Base-by-base conservation (phyloP, 2,113 vertebrate species). In the Hemicordylus capensis region DNA sequence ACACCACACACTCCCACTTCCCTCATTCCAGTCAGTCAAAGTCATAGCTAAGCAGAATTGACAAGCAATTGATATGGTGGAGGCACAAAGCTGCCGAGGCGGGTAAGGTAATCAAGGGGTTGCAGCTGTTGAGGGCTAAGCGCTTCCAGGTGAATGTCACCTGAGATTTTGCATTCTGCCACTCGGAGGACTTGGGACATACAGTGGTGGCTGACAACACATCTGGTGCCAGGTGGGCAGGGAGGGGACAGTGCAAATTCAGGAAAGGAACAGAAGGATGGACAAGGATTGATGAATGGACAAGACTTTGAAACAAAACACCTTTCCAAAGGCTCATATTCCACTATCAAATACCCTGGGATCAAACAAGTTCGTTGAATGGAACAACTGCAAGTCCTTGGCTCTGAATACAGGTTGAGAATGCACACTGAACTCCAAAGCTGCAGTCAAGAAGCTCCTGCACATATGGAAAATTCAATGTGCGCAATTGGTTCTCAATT, bases 71-170 rank as follows among this genome's bases (percentile, higher is more conserved):
- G 96, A 97, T 96, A 96, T 4, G 81, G 94, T 42, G 76, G 93
- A 75, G 2, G 90, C 92, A 44, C 77, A 12, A 95, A 95, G 95
- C 92, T 81, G 66, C 94, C 86, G 90, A 96, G 96, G 95, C 94
- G 6, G 93, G 95, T 89, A 85, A 96, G 95, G 94, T 90, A 97
- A 97, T 97, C 96, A 96, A 95, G 95, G 94, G 95, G 93, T 94
- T 96, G 95, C 98, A 98, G 97, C 97, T 98, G 97, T 95, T 95
- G 92, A 90, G 94, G 95, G 95, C 96, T 90, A 93, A 96, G 95
- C 85, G 87, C 95, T 96, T 98, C 97, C 97, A 98, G 97, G 97
- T 98, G 97, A 98, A 96, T 8, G 96, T 97, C 97, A 95, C 97
- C 96, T 91, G 97, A 97, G 97, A 97, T 96, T 97, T 96, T 88